Evolutionary conservation across 2,797 vertebrate species (phyloP).

Genomic region (Babyrousa celebensis): DNA sequence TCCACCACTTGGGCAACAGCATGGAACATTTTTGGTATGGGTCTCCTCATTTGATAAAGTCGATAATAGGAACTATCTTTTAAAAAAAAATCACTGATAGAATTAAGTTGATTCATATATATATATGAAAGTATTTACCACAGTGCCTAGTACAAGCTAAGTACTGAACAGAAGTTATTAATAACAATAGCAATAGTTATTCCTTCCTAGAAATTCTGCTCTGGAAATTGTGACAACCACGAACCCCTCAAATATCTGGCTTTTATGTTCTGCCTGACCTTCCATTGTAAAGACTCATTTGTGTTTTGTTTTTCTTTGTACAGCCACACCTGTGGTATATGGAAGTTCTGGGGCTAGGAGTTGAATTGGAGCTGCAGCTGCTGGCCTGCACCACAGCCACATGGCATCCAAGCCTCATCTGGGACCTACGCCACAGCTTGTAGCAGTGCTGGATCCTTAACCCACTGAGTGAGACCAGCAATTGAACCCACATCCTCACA

Average conservation of each 20-base stretch:
- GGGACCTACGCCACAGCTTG: too few species aligned
- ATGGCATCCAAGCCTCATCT: too few species aligned
- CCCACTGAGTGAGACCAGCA: too few species aligned
- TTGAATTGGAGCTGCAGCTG: too few species aligned
- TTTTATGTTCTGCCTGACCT: neutral
- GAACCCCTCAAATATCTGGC: neutral
- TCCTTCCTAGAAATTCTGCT: conserved; percentile 42
- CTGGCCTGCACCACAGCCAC: too few species aligned
- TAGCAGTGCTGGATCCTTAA: too few species aligned
- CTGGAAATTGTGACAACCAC: neutral
- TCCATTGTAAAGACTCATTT: neutral
- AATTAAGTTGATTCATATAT: neutral
- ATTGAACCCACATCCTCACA: too few species aligned
- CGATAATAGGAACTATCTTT: neutral
- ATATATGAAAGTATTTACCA: neutral
- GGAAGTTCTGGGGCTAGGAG: too few species aligned
- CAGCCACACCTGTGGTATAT: too few species aligned
- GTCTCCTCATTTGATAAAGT: neutral
- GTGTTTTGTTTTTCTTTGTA: neutral
- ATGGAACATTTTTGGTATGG: neutral
- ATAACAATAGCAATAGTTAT: neutral
- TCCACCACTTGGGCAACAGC: neutral
- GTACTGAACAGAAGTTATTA: conserved; percentile 6
- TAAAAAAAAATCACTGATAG: neutral
- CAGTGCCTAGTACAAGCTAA: neutral